These are phyloP conservation scores for Aphidoletes aphidimyza DNA, from an alignment of 2,888 invertebrate species.

Conservation along the genomic window DNA sequence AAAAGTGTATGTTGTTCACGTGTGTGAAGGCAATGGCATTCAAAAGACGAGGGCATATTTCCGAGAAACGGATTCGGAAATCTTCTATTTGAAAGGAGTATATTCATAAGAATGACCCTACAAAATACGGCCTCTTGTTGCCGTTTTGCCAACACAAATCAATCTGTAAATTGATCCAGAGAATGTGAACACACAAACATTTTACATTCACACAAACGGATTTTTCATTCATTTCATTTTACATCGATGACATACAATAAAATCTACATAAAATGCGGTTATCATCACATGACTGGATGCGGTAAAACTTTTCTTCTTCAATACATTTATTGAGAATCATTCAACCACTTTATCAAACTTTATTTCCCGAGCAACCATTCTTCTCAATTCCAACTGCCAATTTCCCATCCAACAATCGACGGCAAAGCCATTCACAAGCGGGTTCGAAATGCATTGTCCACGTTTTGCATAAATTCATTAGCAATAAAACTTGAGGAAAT, in stretches of 20 bases:
- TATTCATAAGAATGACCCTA: constrained; percentile 20
- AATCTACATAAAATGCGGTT: not conserved
- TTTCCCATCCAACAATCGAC: too few species aligned
- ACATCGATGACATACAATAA: not conserved
- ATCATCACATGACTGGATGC: not conserved
- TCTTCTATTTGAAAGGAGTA: not conserved
- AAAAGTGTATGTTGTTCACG: constrained; percentile 2
- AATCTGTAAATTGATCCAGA: too few species aligned
- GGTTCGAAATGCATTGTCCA: too few species aligned
- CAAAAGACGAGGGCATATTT: not conserved
- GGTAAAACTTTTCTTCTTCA: not conserved
- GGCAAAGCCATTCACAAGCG: too few species aligned
- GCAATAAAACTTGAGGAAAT: too few species aligned
- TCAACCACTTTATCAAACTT: not conserved
- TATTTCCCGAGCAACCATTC: not conserved
- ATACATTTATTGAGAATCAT: not conserved
- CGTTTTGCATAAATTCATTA: not conserved
- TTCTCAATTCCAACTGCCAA: too few species aligned
- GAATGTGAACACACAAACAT: too few species aligned
- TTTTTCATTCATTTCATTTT: not conserved
- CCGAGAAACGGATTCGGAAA: not conserved
- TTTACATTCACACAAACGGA: too few species aligned
- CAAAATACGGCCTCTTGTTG: too few species aligned
- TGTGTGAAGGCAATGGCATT: not conserved
- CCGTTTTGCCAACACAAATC: too few species aligned